Base-by-base conservation (phyloP, 2,888 invertebrate genomes). In the Amaurobius ferox region DNA sequence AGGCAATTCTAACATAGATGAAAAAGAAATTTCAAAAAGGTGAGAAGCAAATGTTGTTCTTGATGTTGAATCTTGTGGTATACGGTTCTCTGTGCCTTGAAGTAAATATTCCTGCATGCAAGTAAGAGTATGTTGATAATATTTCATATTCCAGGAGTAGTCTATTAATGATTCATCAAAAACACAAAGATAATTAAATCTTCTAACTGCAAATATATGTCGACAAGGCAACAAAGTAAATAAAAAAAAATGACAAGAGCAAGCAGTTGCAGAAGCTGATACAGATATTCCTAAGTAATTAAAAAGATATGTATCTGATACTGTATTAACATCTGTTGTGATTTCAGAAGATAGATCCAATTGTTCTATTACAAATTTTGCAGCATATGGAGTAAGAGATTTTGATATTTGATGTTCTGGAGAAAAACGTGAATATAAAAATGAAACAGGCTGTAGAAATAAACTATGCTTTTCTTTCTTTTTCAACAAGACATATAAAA, bases 171-270 rank as follows among this genome's bases (percentile, higher is more conserved):
- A 29, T 66, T 71, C 77, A 35, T 83, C 83, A 72, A 83, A 83
- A 7, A 71, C 13, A 40, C 55, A 71, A 16, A 71, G 16, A 16
- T 71, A 66, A 30, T 77, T 71, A 26, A 61, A 30, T 83, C 55
- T 76, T 72, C 83, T 70, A 0, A 83, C 83, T 23, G 77, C 71
- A 83, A 83, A 83, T 44, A 83, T 77, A 72, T 83, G 83, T n/a
- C 83, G 71, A 30, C 83, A 83, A 29, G 77, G 77, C 9, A 83
- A 32, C n/a, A 72, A 66, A 28, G 77, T 77, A 35, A 61, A 64
- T 28, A 77, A 71, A 30, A 30, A 83, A 35, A 83, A 83, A 19
- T 66, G 44, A 19, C 83, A 83, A 29, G 70, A 64, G 35, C 83
- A 83, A 1, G 40, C n/a, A 11, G 83, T 71, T 29, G 70, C 28